Base-by-base conservation (phyloP, 2,113 vertebrate genomes). In the Python bivittatus region DNA sequence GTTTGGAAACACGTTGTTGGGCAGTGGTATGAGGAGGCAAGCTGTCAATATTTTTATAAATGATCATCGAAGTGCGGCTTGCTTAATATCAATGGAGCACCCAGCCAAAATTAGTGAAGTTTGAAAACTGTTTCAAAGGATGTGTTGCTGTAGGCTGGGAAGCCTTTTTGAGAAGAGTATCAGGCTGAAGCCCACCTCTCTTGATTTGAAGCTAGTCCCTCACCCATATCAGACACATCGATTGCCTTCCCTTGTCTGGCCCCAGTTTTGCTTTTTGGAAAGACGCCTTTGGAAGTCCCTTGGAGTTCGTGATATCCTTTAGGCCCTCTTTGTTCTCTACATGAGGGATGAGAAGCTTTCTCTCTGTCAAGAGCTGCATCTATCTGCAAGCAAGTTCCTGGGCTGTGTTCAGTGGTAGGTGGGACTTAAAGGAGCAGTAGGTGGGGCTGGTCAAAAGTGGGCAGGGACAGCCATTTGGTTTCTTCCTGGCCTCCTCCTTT, bases 41-140 rank as follows among this genome's bases (percentile, higher is more conserved):
- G 98, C 98, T 98, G 98, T 98, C 98, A 98, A 97, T 98, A 97
- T 97, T 97, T 98, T 98, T 97, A 97, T 96, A 92, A 96, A 97
- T 96, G 91, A 97, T 97, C 97, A 97, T 97, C 96, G 97, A 97
- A 95, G 96, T 97, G 94, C 89, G 95, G 92, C 90, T 95, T 96
- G 93, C 96, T 96, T 95, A 93, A 94, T 91, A 44, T 88, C 90
- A 96, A 96, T 96, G 97, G 95, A 84, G 94, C 96, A 95, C 94
- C 86, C 84, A 91, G 90, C 96, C 95, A 93, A 89, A 84, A 93
- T 95, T 91, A n/a, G 92, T 95, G 90, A 93, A 94, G 94, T 94
- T 96, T 54, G 91, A 93, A 96, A 79, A 29, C 6, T 38, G 84
- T 84, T 91, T 0, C 53, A 90, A 68, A n/a, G 87, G 58, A 88